Evolutionary conservation across 2,888 invertebrate genomes (phyloP).

Genomic region (Parnassius mnemosyne): DNA sequence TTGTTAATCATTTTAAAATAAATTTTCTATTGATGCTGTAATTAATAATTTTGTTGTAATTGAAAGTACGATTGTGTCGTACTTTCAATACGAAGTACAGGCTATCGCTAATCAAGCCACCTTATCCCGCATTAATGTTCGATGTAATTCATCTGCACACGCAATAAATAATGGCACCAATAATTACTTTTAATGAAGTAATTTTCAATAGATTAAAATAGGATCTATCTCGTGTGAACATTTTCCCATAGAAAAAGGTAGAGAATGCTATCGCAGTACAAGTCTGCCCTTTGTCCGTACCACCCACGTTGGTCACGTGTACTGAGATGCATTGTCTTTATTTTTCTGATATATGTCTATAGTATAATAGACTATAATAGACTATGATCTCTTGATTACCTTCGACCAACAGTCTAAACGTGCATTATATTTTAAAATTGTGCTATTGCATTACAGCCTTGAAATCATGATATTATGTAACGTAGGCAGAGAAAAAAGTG

Average conservation of each 20-base stretch:
- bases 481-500: no score
- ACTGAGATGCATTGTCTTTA: slow-evolving; percentile 50
- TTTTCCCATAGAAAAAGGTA: slow-evolving; percentile 68
- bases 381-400: slow-evolving; percentile 57
- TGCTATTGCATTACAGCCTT: no score
- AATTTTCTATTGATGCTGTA: no score
- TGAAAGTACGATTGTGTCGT: no score
- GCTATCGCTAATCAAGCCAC: slow-evolving; percentile 25
- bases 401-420: slow-evolving; percentile 49
- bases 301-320: slow-evolving; percentile 68
- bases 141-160: slow-evolving; percentile 45
- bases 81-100: background rate
- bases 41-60: no score
- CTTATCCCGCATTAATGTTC: slow-evolving; percentile 24
- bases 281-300: slow-evolving; percentile 58
- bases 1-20: no score
- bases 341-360: slow-evolving; percentile 41
- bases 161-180: slow-evolving; percentile 52
- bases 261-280: slow-evolving; percentile 50
- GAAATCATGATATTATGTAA: no score
- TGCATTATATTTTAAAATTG: background rate
- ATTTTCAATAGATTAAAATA: slow-evolving; percentile 76
- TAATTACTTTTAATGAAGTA: slow-evolving; percentile 64
- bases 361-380: slow-evolving; percentile 47
- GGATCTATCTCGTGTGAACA: slow-evolving; percentile 74